Evolutionary conservation across 1,140 invertebrate genomes (phyloP).

Genomic region (Meteorus sp.): DNA sequence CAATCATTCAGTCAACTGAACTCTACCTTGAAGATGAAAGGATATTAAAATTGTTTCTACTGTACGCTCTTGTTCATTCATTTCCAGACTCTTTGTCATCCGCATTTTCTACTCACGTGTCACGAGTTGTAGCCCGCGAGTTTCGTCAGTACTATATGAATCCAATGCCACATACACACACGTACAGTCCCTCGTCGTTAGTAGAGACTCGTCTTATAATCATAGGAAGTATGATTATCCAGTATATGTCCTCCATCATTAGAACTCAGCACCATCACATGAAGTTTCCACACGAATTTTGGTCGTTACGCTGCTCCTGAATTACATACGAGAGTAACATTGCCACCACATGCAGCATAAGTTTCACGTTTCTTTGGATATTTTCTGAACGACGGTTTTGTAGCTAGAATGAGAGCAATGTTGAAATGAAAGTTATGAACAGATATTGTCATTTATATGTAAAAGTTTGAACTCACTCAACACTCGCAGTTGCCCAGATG

Average conservation of each 20-base stretch:
- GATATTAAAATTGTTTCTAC: too few species aligned
- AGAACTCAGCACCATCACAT: slow-evolving; percentile 78
- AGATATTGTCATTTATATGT: too few species aligned
- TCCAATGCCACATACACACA: slow-evolving; percentile 89
- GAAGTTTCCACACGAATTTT: slow-evolving; percentile 88
- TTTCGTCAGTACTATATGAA: slow-evolving; percentile 78
- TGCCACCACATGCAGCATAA: slow-evolving; percentile 87
- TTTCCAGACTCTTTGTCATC: neutral
- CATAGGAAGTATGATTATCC: slow-evolving; percentile 81
- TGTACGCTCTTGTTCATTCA: neutral
- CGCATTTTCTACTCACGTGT: slow-evolving; percentile 65
- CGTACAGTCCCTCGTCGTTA: slow-evolving; percentile 85
- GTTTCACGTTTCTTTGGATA: slow-evolving; percentile 83
- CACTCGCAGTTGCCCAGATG: slow-evolving; percentile 87
- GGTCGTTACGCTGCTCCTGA: slow-evolving; percentile 93
- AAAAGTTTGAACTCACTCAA: slow-evolving; percentile 62
- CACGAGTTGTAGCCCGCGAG: slow-evolving; percentile 79
- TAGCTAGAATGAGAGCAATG: slow-evolving; percentile 61
- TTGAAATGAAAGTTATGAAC: too few species aligned
- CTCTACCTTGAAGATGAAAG: slow-evolving; percentile 64
- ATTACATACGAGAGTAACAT: slow-evolving; percentile 88
- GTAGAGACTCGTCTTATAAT: slow-evolving; percentile 80
- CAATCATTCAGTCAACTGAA: slow-evolving; percentile 70
- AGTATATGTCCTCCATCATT: slow-evolving; percentile 79
- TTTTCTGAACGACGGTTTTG: slow-evolving; percentile 90